Evolutionary conservation across 2,113 vertebrate species (phyloP), one percentile per base, ranked within the genome.

Genomic region (Morone saxatilis): DNA sequence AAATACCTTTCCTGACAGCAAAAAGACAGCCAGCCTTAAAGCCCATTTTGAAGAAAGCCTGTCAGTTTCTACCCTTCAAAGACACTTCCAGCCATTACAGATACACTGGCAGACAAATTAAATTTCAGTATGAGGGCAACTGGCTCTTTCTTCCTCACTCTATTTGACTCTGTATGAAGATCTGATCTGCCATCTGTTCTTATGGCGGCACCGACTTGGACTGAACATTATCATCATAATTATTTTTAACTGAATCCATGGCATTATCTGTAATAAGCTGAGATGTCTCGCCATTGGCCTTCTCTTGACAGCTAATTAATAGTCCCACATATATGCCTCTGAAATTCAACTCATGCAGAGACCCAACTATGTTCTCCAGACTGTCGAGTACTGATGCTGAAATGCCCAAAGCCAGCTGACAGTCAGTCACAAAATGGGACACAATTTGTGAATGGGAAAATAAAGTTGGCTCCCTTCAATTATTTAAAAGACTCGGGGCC

Each of bases 251-350:
- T 48, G 75, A 86, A 89, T 91, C 78, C 84, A 36, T 22, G 65
- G 86, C 87, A 84, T 92, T 85, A 83, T 86, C 86, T 81, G 59
- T 84, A 90, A 85, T 87, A 79, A 65, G 75, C 83, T 50, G 9
- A 77, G 83, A 86, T 81, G 70, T 76, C 73, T 84, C 20, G 48
- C 83, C 83, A 79, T 48, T 82, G 89, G 88, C 75, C 65, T 60
- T 81, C 80, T 86, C 57, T 38, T 86, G 90, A 92, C 91, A 90
- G 88, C 78, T 86, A 89, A 93, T 94, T 91, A 89, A 91, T 89
- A 76, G 61, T 13, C 54, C 76, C 22, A 65, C 56, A 81, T 59
- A 54, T 41, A 63, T 78, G 84, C 60, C 22, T 48, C 72, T 63
- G 84, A 73, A 78, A 84, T 78, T 66, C 68, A 67, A 76, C 66